phyloP scores from a whole-genome alignment of 2,113 vertebrate genomes.

The Tetraodon nigroviridis region DNA sequence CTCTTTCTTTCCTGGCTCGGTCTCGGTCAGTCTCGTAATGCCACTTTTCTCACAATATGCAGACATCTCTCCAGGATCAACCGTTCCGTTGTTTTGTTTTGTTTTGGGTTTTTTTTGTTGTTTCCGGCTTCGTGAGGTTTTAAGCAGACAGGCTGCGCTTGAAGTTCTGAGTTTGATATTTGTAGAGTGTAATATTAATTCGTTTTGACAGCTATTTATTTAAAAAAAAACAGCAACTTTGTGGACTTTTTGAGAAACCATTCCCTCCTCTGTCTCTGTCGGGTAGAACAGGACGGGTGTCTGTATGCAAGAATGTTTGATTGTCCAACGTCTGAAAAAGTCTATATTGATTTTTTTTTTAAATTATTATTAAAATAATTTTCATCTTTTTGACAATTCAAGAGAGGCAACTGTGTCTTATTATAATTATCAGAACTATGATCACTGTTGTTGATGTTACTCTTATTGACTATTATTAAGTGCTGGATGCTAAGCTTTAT shows the following conservation, averaged over 20 bases:
- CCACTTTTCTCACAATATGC: constrained; percentile 65
- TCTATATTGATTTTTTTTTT: constrained; percentile 64
- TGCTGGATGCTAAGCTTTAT: constrained; percentile 82
- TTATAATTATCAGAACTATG: constrained; percentile 71
- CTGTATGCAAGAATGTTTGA: constrained; percentile 46
- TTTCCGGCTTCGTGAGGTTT: constrained; percentile 39
- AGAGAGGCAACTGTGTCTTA: constrained; percentile 66
- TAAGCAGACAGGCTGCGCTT: constrained; percentile 53
- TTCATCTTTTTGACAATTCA: constrained; percentile 67
- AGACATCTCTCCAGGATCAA: constrained; percentile 52
- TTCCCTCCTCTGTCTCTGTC: constrained; percentile 38
- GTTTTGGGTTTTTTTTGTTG: constrained; percentile 4
- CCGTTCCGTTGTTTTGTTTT: too few relatives aligned
- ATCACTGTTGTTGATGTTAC: constrained; percentile 71
- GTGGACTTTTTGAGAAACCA: constrained; percentile 61
- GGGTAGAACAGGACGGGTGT: constrained; percentile 33
- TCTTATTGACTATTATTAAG: constrained; percentile 74
- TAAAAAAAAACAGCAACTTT: constrained; percentile 36
- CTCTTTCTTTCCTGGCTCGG: constrained; percentile 1
- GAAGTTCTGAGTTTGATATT: constrained; percentile 61
- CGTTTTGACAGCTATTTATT: constrained; percentile 71
- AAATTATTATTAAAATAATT: constrained; percentile 63
- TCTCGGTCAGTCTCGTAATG: constrained; percentile 44
- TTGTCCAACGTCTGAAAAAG: constrained; percentile 44
- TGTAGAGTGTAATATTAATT: constrained; percentile 61